Conservation (phyloP, 2,888 invertebrate species). For the Cheilosia scutellata region DNA sequence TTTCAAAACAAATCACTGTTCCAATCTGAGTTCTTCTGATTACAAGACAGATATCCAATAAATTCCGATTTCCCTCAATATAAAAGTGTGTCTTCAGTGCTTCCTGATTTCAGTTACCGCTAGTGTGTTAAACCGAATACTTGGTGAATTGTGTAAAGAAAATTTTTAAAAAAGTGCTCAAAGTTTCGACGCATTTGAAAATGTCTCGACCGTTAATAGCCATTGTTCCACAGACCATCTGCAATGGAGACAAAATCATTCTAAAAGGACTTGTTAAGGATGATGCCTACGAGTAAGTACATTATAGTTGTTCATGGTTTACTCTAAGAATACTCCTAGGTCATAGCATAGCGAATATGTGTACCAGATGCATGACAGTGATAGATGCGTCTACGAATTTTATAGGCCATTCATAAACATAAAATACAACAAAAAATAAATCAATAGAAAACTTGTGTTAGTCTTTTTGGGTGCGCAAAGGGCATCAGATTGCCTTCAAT, state of each 20-base stretch:
- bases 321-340: not conserved
- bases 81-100: slow-evolving; percentile 54
- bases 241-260: slow-evolving; percentile 79
- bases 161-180: not conserved
- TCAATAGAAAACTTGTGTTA: slow-evolving; percentile 30
- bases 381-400: slow-evolving; percentile 4
- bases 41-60: slow-evolving; percentile 7
- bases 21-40: slow-evolving; percentile 21
- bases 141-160: not conserved
- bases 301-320: no score
- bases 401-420: slow-evolving; percentile 7
- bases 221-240: slow-evolving; percentile 78
- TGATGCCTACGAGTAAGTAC: slow-evolving; percentile 81
- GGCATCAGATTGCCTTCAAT: slow-evolving; percentile 48
- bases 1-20: slow-evolving; percentile 55
- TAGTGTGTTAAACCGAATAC: slow-evolving; percentile 24
- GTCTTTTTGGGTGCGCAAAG: slow-evolving; percentile 40
- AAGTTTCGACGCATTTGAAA: slow-evolving; percentile 62
- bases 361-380: not conserved
- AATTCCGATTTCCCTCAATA: slow-evolving; percentile 26
- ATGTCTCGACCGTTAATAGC: slow-evolving; percentile 79
- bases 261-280: slow-evolving; percentile 80
- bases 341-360: no score
- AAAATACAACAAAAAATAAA: slow-evolving; percentile 32
- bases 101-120: slow-evolving; percentile 45